Evolutionary conservation across 2,888 invertebrate genomes (phyloP).

Genomic region (Nomada fabriciana): DNA sequence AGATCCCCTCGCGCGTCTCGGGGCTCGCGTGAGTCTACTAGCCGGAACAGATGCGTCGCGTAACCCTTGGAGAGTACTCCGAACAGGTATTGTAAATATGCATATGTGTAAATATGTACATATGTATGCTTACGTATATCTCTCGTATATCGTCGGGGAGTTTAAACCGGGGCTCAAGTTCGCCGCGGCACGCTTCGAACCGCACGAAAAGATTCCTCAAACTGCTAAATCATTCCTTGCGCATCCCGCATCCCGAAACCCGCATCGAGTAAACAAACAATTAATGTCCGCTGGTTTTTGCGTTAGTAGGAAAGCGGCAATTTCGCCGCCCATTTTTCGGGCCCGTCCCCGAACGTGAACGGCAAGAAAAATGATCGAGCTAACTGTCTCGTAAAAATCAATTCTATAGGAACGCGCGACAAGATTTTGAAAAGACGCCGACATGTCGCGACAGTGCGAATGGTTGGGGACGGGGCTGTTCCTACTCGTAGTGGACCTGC

Average conservation of each 20-base stretch:
- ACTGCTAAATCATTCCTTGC: too few relatives aligned
- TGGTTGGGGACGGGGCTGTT: background rate
- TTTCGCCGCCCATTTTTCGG: background rate
- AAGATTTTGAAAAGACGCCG: background rate
- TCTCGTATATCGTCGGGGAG: conserved; percentile 41
- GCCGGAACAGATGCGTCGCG: conserved; percentile 52
- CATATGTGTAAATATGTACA: too few relatives aligned
- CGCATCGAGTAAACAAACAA: too few relatives aligned
- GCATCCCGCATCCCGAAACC: too few relatives aligned
- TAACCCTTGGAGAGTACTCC: conserved; percentile 53
- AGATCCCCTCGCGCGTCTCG: conserved; percentile 45
- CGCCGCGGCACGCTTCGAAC: too few relatives aligned
- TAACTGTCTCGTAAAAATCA: background rate
- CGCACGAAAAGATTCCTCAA: too few relatives aligned
- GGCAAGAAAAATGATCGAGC: background rate
- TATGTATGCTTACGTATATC: conserved; percentile 16
- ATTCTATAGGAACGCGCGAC: too few relatives aligned
- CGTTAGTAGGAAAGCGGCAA: too few relatives aligned
- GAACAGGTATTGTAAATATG: background rate
- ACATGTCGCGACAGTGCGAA: too few relatives aligned
- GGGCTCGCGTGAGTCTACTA: conserved; percentile 6
- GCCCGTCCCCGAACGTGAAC: conserved; percentile 63
- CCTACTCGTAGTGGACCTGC: conserved; percentile 14
- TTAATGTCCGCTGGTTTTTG: too few relatives aligned
- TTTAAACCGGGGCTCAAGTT: conserved; percentile 58